Conservation (phyloP, 1,140 invertebrate species). For the Brachionus rubens region DNA sequence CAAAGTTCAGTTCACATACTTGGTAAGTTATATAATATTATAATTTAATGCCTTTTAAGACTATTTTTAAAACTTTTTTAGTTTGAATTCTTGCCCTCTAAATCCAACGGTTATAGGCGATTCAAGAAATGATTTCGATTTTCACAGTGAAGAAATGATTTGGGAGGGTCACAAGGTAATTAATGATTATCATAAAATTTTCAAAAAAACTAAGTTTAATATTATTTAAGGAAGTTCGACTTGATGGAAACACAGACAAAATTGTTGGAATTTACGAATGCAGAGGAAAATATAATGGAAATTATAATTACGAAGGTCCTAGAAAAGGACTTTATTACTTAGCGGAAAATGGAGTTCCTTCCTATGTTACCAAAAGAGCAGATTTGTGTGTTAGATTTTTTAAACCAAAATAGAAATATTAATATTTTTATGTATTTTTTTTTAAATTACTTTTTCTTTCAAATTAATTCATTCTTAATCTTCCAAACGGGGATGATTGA, state of each 20-base stretch:
- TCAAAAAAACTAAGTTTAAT: neutral
- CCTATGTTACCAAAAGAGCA: neutral
- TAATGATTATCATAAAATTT: neutral
- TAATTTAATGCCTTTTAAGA: neutral
- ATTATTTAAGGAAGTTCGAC: neutral
- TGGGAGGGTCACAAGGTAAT: neutral
- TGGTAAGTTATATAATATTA: neutral
- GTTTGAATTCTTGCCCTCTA: neutral
- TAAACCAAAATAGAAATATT: too few species aligned
- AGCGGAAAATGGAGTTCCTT: neutral
- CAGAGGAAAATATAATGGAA: neutral
- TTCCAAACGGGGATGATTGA: too few species aligned
- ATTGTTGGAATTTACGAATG: too few species aligned
- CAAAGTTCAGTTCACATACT: neutral
- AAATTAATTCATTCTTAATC: too few species aligned
- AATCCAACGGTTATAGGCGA: neutral
- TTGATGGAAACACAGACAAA: neutral
- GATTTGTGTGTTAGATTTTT: too few species aligned
- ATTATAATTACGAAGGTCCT: neutral
- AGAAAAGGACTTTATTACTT: neutral
- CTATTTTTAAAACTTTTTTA: constrained; percentile 5
- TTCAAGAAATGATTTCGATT: neutral
- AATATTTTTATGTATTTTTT: too few species aligned
- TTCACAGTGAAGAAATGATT: too few species aligned
- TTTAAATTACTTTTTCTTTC: too few species aligned